These are phyloP conservation scores for Psephotus haematonotus DNA, from an alignment of 2,113 vertebrate species.

Conservation along the genomic window DNA sequence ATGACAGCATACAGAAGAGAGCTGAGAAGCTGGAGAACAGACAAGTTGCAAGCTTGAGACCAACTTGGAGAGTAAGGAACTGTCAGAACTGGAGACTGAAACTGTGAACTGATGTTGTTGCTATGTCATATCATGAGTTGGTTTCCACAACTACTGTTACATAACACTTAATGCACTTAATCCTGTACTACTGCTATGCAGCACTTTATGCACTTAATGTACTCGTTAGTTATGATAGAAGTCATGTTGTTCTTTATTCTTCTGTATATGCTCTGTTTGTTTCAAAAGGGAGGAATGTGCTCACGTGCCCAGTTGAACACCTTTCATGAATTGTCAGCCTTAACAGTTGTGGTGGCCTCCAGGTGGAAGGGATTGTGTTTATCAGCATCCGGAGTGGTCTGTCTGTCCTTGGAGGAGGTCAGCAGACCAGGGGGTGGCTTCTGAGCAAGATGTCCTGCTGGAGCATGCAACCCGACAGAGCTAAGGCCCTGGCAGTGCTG, in stretches of 20 bases:
- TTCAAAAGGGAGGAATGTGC: not conserved
- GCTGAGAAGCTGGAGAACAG: accelerated
- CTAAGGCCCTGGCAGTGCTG: not conserved
- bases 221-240: not conserved
- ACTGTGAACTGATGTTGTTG: not conserved
- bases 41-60: not conserved
- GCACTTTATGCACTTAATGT: not conserved
- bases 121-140: not conserved
- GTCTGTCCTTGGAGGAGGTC: not conserved
- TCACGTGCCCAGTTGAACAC: not conserved
- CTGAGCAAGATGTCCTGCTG: not conserved
- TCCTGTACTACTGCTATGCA: not conserved
- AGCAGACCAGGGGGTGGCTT: not conserved
- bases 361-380: not conserved
- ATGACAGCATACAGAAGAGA: not conserved
- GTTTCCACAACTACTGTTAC: not conserved
- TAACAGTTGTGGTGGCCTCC: not conserved
- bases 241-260: not conserved
- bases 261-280: not conserved
- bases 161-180: not conserved
- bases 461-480: not conserved
- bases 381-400: not conserved
- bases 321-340: not conserved
- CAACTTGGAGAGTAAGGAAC: not conserved
- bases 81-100: not conserved